A percentile compares a stretch with the other conserved stretches of the same genome.
These are phyloP conservation scores for Passer domesticus DNA, from an alignment of 2,113 vertebrate species.

Conservation along the genomic window DNA sequence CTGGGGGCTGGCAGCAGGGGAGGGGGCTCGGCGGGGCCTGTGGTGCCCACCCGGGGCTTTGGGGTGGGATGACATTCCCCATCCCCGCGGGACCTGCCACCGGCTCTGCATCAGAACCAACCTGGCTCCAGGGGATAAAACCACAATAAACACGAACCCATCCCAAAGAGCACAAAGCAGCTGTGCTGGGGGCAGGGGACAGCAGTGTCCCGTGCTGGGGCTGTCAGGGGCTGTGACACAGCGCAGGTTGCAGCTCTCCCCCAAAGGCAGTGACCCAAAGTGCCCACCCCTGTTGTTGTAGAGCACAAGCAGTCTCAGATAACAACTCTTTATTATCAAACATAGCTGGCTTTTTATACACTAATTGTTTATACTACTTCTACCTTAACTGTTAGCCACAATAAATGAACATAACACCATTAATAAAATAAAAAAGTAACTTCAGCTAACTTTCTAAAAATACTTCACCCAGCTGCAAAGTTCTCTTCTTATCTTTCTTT, in stretches of 20 bases:
- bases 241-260: not conserved
- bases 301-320: too few species aligned
- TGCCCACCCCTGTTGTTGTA: not conserved
- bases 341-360: too few species aligned
- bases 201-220: rapidly evolving
- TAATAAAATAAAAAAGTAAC: too few species aligned
- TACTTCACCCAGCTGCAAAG: too few species aligned
- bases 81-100: rapidly evolving
- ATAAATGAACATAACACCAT: too few species aligned
- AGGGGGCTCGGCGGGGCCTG: too few species aligned
- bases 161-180: rapidly evolving
- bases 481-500: too few species aligned
- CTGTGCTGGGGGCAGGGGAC: not conserved
- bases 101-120: not conserved
- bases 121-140: not conserved
- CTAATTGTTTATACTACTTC: too few species aligned
- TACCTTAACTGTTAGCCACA: too few species aligned
- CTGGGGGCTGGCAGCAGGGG: not conserved
- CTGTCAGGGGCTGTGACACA: rapidly evolving
- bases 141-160: rapidly evolving
- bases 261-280: not conserved
- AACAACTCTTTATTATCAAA: too few species aligned
- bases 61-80: not conserved
- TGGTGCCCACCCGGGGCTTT: rapidly evolving
- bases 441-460: too few species aligned